Percentiles rank a stretch among this genome's conserved stretches.
These are phyloP conservation scores for Oncopodura yosiiana DNA, from an alignment of 1,140 invertebrate genomes.

Conservation along the genomic window DNA sequence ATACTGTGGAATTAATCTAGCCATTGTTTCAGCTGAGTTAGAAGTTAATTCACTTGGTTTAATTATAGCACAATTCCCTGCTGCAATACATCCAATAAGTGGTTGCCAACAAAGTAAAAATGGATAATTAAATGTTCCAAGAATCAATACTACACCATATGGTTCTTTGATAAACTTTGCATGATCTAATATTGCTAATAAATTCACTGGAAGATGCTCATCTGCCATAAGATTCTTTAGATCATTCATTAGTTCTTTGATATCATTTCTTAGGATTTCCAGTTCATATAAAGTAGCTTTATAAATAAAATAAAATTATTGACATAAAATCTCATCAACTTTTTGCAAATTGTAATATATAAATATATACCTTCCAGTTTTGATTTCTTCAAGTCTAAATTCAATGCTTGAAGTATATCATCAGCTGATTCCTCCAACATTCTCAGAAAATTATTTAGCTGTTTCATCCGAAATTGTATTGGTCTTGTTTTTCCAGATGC, in stretches of 20 bases:
- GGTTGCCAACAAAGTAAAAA: conserved; percentile 13
- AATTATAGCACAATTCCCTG: conserved; percentile 51
- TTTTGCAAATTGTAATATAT: too few relatives aligned
- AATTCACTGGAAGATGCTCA: conserved; percentile 20
- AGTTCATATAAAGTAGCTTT: conserved; percentile 17
- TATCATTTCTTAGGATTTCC: conserved; percentile 15
- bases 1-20: conserved; percentile 48
- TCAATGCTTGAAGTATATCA: conserved; percentile 21
- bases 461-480: not conserved
- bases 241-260: not conserved
- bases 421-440: conserved; percentile 16
- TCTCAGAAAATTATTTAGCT: conserved; percentile 8
- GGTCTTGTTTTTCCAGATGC: not conserved
- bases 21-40: conserved; percentile 42
- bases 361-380: conserved; percentile 19
- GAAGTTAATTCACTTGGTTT: conserved; percentile 53
- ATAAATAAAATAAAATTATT: not conserved
- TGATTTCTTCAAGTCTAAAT: conserved; percentile 22
- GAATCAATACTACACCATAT: conserved; percentile 15
- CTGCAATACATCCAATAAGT: conserved; percentile 42
- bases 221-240: conserved; percentile 21
- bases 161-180: conserved; percentile 18
- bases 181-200: conserved; percentile 8
- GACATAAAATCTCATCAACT: too few relatives aligned
- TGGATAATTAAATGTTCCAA: conserved; percentile 25